Evolutionary conservation across 2,113 vertebrate species (phyloP), one percentile per base, ranked within the genome.

Genomic region (Tachuris rubrigastra): DNA sequence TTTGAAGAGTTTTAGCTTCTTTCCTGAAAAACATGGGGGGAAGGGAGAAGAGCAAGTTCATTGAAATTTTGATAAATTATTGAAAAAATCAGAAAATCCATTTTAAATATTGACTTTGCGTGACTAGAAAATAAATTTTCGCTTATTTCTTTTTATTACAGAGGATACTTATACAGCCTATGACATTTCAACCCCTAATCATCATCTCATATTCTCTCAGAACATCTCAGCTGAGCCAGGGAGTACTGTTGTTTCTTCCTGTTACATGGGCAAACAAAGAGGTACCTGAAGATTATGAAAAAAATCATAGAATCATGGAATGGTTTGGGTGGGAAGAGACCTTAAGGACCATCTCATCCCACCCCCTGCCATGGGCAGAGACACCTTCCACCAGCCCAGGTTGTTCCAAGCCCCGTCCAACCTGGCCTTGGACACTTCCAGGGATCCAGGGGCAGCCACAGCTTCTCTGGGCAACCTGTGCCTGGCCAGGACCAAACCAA

Each of bases 341-440:
- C 24, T 60, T 0, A 31, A 13, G 83, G 6, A 6, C 3, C 62
- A 60, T 2, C n/a, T 25, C 11, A 3, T 35, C 1, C 52, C 52
- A 9, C 27, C 31, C 24, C 68, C 37, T 52, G 59, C 28, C 87
- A 68, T 31, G 23, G 35, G n/a, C 46, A 82, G 69, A 10, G 53
- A 75, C 46, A 60, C 53, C 62, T 59, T 0, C 62, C 53, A 37
- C 63, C 18, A 14, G 6, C 37, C 39, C 60, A 81, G 85, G 44
- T 2, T 66, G 68, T 59, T 28, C 52, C n/a, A n/a, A n/a, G n/a
- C n/a, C n/a, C n/a, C n/a, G n/a, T n/a, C n/a, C 69, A 82, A 0
- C 87, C 60, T 75, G 69, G 52, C 60, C 77, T 74, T 59, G 87
- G 60, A 8, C 77, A 52, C 60, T 74, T 13, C 68, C 86, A 74